These are phyloP conservation scores for Cyclophora albipunctata DNA, from an alignment of 2,888 invertebrate genomes.

Conservation along the genomic window DNA sequence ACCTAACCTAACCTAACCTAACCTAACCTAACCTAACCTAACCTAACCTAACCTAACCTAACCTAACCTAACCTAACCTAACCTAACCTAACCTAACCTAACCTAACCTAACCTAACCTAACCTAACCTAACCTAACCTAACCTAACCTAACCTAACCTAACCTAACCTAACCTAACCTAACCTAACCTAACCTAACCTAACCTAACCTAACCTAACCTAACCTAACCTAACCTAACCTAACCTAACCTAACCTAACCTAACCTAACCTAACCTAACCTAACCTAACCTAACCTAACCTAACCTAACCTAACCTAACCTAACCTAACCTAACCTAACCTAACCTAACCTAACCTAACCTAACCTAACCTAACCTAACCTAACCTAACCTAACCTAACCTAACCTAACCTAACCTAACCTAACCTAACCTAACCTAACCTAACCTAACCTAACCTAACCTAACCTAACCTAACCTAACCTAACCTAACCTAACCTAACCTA, in stretches of 20 bases:
- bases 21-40: slow-evolving; percentile 10
- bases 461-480: slow-evolving; percentile 5
- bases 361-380: slow-evolving; percentile 13
- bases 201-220: slow-evolving; percentile 5
- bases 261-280: slow-evolving; percentile 5
- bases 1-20: slow-evolving; percentile 7
- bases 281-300: slow-evolving; percentile 5
- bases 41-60: slow-evolving; percentile 12
- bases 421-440: slow-evolving; percentile 5
- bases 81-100: slow-evolving; percentile 14
- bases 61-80: slow-evolving; percentile 13
- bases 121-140: slow-evolving; percentile 3
- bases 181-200: slow-evolving; percentile 5
- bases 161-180: slow-evolving; percentile 5
- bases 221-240: slow-evolving; percentile 5
- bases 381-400: slow-evolving; percentile 12
- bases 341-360: slow-evolving; percentile 9
- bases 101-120: slow-evolving; percentile 10
- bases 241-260: slow-evolving; percentile 5
- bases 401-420: slow-evolving; percentile 11
- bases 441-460: slow-evolving; percentile 4
- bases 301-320: slow-evolving; percentile 8
- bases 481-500: slow-evolving; percentile 7
- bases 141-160: slow-evolving; percentile 7
- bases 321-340: slow-evolving; percentile 5